Evolutionary conservation across 1,140 invertebrate species (phyloP).

Genomic region (Aphis craccivora): DNA sequence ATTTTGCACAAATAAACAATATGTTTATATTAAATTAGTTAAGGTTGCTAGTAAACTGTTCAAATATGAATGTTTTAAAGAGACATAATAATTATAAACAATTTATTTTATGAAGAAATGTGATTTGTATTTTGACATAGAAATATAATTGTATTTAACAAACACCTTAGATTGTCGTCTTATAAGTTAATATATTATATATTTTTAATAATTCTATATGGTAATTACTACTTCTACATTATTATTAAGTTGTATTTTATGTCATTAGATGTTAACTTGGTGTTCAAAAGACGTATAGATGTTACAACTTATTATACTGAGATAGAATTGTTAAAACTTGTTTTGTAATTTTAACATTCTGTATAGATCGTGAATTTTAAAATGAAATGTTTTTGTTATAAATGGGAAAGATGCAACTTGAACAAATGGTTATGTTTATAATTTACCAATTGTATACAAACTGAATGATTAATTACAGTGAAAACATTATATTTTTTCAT

Average conservation of each 20-base stretch:
- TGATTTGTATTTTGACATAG: neutral
- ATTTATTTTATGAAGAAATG: slow-evolving; percentile 10
- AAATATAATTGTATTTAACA: neutral
- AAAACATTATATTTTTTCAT: neutral
- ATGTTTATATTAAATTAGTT: neutral
- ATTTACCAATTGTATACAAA: neutral
- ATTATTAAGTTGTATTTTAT: slow-evolving; percentile 4
- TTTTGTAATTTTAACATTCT: neutral
- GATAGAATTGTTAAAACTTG: slow-evolving; percentile 24
- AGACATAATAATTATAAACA: neutral
- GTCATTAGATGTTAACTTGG: neutral
- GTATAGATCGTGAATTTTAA: neutral
- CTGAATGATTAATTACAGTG: neutral
- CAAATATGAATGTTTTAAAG: neutral
- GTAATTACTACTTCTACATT: slow-evolving; percentile 4
- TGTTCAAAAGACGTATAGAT: slow-evolving; percentile 14
- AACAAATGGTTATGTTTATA: slow-evolving; percentile 18
- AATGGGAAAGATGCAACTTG: slow-evolving; percentile 26
- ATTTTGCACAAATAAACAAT: neutral
- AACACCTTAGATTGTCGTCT: neutral
- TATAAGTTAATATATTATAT: neutral
- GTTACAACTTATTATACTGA: neutral
- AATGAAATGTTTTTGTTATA: slow-evolving; percentile 25
- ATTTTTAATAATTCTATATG: slow-evolving; percentile 19
- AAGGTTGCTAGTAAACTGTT: neutral